phyloP scores from a whole-genome alignment of 2,797 vertebrate genomes.

The Decapterus maruadsi region DNA sequence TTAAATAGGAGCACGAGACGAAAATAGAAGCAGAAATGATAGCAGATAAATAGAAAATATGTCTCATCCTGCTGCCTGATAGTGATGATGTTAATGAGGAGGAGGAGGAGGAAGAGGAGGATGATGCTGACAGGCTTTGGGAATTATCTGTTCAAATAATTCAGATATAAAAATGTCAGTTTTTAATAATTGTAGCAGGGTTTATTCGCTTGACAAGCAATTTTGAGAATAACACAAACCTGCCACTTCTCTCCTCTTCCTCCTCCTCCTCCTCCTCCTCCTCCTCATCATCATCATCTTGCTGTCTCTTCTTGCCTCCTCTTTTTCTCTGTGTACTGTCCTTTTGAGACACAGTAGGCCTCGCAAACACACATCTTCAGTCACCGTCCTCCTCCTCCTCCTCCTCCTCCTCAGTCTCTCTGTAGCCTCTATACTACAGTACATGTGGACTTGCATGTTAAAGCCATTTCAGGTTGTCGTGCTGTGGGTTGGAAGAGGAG shows the following conservation, averaged over 20 bases:
- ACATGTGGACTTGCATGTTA: background rate
- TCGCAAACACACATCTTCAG: background rate
- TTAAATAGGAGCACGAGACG: background rate
- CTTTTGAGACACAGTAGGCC: conserved; percentile 15
- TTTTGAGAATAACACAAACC: conserved; percentile 11
- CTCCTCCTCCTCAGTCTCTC: conserved; percentile 2
- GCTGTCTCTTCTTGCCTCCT: conserved; percentile 21
- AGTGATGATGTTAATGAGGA: conserved; percentile 24
- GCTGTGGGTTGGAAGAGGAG: background rate
- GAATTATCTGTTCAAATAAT: background rate
- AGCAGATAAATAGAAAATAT: background rate
- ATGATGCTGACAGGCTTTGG: background rate
- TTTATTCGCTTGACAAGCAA: conserved; percentile 17
- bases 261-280: background rate
- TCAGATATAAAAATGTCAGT: too few relatives aligned
- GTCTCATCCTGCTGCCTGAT: background rate
- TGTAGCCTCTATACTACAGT: background rate
- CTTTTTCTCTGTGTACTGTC: conserved; percentile 10
- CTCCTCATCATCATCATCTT: conserved; percentile 18
- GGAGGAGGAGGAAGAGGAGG: conserved; percentile 5
- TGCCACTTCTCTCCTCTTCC: conserved; percentile 16
- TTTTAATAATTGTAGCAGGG: background rate
- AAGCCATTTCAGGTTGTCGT: background rate
- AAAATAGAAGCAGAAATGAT: background rate
- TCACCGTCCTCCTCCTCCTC: background rate